Evolutionary conservation across 2,797 vertebrate species (phyloP).

Genomic region (Aldrovandia affinis): DNA sequence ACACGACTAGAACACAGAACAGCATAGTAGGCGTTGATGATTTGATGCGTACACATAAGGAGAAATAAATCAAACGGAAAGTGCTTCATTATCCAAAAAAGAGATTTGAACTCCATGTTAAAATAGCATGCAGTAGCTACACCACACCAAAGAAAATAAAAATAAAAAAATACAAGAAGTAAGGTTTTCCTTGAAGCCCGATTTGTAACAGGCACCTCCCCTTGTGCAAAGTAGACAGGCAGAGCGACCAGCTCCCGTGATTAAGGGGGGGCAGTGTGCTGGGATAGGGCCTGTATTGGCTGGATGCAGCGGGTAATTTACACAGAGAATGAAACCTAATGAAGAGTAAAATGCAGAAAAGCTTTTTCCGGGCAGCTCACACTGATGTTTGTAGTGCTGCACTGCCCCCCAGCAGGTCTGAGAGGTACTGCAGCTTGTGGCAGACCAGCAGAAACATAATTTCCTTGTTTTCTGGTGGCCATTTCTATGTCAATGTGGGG

Average conservation of each 20-base stretch:
- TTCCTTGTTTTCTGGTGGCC: slow-evolving; percentile 18
- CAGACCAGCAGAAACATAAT: slow-evolving; percentile 22
- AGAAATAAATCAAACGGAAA: not conserved
- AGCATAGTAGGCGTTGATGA: not conserved
- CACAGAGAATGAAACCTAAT: slow-evolving; percentile 71
- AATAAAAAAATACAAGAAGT: not conserved
- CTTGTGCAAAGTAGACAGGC: slow-evolving; percentile 50
- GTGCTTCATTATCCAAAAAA: not conserved
- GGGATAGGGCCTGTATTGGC: slow-evolving; percentile 67
- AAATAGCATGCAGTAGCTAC: not conserved
- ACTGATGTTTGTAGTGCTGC: slow-evolving; percentile 60
- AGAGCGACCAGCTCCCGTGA: slow-evolving; percentile 52
- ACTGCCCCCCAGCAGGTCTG: slow-evolving; percentile 75
- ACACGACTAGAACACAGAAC: not conserved
- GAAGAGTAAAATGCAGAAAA: slow-evolving; percentile 70
- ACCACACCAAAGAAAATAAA: not conserved
- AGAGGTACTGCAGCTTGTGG: slow-evolving; percentile 59
- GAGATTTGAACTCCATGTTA: not conserved
- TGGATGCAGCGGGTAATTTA: slow-evolving; percentile 71
- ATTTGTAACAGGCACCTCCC: slow-evolving; percentile 55
- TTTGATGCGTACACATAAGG: not conserved
- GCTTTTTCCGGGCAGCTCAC: slow-evolving; percentile 39
- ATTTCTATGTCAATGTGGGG: slow-evolving; percentile 15
- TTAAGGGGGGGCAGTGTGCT: slow-evolving; percentile 64
- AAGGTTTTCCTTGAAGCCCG: slow-evolving; percentile 42